A percentile compares a stretch with the other conserved stretches of the same genome.
Conservation (phyloP, 64 coral and sea anemone genomes). For the Pachyseris speciosa region DNA sequence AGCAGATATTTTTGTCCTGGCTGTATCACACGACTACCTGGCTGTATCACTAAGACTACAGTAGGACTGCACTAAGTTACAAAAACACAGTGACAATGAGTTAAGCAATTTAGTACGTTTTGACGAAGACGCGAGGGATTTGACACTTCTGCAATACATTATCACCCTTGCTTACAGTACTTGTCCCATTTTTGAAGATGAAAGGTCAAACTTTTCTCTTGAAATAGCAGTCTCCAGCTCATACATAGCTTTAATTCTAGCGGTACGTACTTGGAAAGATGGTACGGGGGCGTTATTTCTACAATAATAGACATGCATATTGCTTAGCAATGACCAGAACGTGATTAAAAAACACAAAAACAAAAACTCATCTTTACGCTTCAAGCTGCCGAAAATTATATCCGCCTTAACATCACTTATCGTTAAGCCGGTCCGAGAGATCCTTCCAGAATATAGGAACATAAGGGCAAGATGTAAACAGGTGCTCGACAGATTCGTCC, state of each 20-base stretch:
- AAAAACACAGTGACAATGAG: neutral
- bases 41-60: neutral
- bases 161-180: neutral
- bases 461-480: neutral
- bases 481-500: neutral
- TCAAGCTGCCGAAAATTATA: neutral
- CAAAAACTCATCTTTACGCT: neutral
- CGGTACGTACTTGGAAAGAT: neutral
- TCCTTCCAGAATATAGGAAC: neutral
- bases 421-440: neutral
- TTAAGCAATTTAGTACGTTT: neutral
- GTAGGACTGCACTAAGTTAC: neutral
- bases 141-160: neutral
- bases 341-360: neutral
- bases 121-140: neutral
- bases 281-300: neutral
- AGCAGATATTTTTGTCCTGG: no score
- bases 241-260: neutral
- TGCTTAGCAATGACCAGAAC: neutral
- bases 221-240: neutral
- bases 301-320: neutral
- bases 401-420: neutral
- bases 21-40: no score
- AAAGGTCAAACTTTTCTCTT: no score
- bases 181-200: no score